Evolutionary conservation across 2,797 vertebrate species (phyloP).

Genomic region (Zenarchopterus dispar): DNA sequence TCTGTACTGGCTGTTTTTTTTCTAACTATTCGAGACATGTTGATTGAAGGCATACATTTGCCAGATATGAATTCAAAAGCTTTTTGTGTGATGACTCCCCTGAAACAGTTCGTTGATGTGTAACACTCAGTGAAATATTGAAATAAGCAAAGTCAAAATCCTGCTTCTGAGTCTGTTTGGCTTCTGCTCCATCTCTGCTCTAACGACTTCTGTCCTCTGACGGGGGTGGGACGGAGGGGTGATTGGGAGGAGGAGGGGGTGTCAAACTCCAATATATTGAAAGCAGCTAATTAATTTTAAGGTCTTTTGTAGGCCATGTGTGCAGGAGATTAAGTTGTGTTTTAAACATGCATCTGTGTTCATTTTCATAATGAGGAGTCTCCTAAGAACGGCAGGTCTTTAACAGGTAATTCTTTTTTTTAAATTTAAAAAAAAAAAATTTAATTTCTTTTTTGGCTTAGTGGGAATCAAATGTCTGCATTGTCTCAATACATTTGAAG

Average conservation of each 20-base stretch:
- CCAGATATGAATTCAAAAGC: constrained; percentile 51
- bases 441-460: constrained; percentile 1
- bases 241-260: constrained; percentile 11
- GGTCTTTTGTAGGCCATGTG: constrained; percentile 87
- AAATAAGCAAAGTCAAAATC: constrained; percentile 62
- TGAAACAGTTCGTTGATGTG: constrained; percentile 76
- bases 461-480: background rate
- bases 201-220: constrained; percentile 81
- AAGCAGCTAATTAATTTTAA: constrained; percentile 94
- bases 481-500: background rate
- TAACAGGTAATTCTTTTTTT: constrained; percentile 37
- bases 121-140: constrained; percentile 74
- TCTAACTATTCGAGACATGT: constrained; percentile 62
- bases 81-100: constrained; percentile 55
- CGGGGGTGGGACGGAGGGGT: background rate
- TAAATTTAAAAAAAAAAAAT: no score
- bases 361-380: constrained; percentile 92
- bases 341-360: constrained; percentile 90
- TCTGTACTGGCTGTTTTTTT: constrained; percentile 36
- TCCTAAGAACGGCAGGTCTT: constrained; percentile 78
- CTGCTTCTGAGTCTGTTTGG: constrained; percentile 35
- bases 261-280: constrained; percentile 89
- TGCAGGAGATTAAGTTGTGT: constrained; percentile 91
- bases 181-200: constrained; percentile 68
- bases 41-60: constrained; percentile 51